Evolutionary conservation across 2,888 invertebrate genomes (phyloP).

Genomic region (Pogonocherus hispidulus): DNA sequence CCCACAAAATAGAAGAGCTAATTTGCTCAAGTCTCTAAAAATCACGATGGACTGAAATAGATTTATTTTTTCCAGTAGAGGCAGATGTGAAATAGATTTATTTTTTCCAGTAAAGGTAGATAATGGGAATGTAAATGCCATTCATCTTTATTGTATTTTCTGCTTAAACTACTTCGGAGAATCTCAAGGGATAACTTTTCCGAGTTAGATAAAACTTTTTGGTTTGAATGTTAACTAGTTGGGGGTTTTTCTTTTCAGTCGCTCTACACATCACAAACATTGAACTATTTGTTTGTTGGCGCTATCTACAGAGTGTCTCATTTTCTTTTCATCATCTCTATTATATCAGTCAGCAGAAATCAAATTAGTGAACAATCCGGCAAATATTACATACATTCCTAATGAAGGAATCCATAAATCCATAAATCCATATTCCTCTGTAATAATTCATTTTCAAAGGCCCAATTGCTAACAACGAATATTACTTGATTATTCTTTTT

Average conservation of each 20-base stretch:
- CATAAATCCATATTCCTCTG: too few species aligned
- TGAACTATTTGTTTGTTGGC: background rate
- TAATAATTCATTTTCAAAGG: too few species aligned
- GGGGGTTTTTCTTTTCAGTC: background rate
- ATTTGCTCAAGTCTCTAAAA: background rate
- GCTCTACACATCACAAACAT: background rate
- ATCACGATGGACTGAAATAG: background rate
- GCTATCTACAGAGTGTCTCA: background rate
- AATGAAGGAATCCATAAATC: too few species aligned
- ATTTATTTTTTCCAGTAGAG: background rate
- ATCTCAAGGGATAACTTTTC: background rate
- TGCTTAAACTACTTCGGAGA: background rate
- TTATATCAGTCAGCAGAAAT: too few species aligned
- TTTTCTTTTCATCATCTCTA: too few species aligned
- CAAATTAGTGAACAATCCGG: too few species aligned
- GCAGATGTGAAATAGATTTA: too few species aligned
- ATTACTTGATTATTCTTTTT: too few species aligned
- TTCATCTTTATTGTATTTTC: conserved; percentile 1
- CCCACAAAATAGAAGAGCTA: too few species aligned
- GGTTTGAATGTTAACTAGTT: background rate
- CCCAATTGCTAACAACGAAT: too few species aligned
- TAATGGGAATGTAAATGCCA: background rate
- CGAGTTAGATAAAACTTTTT: background rate
- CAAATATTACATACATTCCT: too few species aligned
- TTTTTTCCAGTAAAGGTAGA: too few species aligned